These are phyloP conservation scores for Drymonia ruficornis DNA, from an alignment of 2,888 invertebrate species.

Conservation along the genomic window DNA sequence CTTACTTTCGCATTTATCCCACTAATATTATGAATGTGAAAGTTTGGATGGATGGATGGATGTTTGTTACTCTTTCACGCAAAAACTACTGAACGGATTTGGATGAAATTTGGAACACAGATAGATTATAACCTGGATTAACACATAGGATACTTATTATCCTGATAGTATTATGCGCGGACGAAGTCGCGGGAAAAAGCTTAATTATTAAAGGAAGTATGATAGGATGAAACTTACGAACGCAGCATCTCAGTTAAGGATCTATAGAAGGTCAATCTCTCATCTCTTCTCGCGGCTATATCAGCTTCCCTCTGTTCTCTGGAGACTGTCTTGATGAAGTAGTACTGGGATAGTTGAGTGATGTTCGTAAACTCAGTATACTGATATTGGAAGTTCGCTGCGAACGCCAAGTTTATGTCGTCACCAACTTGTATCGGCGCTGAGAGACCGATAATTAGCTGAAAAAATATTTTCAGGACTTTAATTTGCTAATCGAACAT, in stretches of 20 bases:
- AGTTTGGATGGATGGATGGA: too few relatives aligned
- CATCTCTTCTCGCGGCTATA: slow-evolving; percentile 54
- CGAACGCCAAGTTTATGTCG: slow-evolving; percentile 80
- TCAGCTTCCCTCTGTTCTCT: slow-evolving; percentile 69
- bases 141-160: too few relatives aligned
- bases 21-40: too few relatives aligned
- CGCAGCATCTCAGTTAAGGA: slow-evolving; percentile 63
- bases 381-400: slow-evolving; percentile 87
- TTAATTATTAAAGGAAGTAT: too few relatives aligned
- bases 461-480: slow-evolving; percentile 23
- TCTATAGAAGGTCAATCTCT: slow-evolving; percentile 67
- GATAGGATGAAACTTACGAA: slow-evolving; percentile 64
- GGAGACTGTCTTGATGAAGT: slow-evolving; percentile 69
- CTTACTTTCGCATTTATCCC: too few relatives aligned
- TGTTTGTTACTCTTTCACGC: too few relatives aligned
- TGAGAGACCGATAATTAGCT: slow-evolving; percentile 86
- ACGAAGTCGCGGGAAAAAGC: too few relatives aligned
- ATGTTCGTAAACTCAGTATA: slow-evolving; percentile 83
- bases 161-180: too few relatives aligned
- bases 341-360: slow-evolving; percentile 76
- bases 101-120: too few relatives aligned
- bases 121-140: too few relatives aligned
- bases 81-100: too few relatives aligned
- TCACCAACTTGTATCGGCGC: slow-evolving; percentile 83
- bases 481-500: neutral